phyloP scores from a whole-genome alignment of 2,797 vertebrate species.

The Channallabes apus region DNA sequence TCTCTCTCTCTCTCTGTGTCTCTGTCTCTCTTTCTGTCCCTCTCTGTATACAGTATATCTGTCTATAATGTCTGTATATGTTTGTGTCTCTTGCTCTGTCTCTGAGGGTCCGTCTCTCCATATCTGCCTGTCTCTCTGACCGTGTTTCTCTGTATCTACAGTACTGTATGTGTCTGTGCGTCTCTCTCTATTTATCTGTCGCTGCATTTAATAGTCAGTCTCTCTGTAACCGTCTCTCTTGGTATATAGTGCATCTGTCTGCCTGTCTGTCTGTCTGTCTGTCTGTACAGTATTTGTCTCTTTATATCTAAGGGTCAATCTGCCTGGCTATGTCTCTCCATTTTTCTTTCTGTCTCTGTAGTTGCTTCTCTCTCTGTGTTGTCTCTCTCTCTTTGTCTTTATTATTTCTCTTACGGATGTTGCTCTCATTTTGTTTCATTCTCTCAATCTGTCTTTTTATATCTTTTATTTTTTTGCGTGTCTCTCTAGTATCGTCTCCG shows the following conservation, averaged over 20 bases:
- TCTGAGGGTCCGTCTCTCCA: background rate
- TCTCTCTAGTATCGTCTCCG: background rate
- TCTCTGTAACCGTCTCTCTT: background rate
- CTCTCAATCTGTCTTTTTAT: background rate
- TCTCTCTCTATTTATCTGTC: background rate
- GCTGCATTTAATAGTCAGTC: background rate
- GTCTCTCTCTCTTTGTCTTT: background rate
- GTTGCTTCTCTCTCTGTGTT: background rate
- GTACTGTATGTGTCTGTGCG: background rate
- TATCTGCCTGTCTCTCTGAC: background rate
- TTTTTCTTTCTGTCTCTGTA: background rate
- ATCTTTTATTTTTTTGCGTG: background rate
- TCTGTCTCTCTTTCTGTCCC: slow-evolving; percentile 45
- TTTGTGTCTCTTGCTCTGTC: background rate
- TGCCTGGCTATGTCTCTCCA: background rate
- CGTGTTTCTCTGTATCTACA: background rate
- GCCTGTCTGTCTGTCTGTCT: background rate
- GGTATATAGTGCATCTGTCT: background rate
- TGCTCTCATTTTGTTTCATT: too few relatives aligned
- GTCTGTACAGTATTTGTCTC: background rate
- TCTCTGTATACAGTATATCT: background rate
- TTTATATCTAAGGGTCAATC: background rate
- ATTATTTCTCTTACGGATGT: background rate
- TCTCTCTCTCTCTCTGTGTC: background rate
- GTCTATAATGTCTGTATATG: background rate